These are phyloP conservation scores for Cheilosia variabilis DNA, from an alignment of 2,888 invertebrate species.

Conservation along the genomic window DNA sequence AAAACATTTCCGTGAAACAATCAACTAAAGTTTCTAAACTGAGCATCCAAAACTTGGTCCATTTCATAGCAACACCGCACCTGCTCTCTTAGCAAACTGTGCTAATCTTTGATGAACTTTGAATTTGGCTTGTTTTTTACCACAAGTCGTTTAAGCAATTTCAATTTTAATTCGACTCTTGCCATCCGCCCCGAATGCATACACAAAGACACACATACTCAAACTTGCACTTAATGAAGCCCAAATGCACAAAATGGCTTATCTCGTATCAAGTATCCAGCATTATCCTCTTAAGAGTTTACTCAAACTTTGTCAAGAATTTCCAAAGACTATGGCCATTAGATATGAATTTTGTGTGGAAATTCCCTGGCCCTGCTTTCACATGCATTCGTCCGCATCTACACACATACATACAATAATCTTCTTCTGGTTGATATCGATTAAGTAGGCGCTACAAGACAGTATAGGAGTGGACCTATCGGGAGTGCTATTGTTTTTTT, in stretches of 20 bases:
- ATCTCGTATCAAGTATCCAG: conserved; percentile 47
- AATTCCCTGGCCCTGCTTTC: background rate
- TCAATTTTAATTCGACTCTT: conserved; percentile 45
- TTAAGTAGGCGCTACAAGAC: conserved; percentile 31
- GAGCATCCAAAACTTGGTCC: too few species aligned
- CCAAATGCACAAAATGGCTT: conserved; percentile 59
- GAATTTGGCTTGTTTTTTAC: conserved; percentile 40
- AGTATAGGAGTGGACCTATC: background rate
- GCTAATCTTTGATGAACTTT: conserved; percentile 42
- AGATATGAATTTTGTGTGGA: conserved; percentile 45
- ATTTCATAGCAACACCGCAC: background rate
- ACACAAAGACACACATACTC: background rate
- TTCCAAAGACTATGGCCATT: conserved; percentile 43
- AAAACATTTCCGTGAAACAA: too few species aligned
- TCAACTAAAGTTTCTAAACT: too few species aligned
- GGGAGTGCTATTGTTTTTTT: background rate
- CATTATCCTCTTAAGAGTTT: conserved; percentile 57
- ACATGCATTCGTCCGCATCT: conserved; percentile 6
- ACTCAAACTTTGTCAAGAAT: conserved; percentile 33
- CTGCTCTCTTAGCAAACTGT: background rate
- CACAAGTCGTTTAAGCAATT: conserved; percentile 57
- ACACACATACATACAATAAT: background rate
- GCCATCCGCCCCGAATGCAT: background rate
- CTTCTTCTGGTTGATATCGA: conserved; percentile 53
- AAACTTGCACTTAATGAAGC: conserved; percentile 45